Evolutionary conservation across 1,140 invertebrate genomes (phyloP).

Genomic region (Thaumetopoea pityocampa): DNA sequence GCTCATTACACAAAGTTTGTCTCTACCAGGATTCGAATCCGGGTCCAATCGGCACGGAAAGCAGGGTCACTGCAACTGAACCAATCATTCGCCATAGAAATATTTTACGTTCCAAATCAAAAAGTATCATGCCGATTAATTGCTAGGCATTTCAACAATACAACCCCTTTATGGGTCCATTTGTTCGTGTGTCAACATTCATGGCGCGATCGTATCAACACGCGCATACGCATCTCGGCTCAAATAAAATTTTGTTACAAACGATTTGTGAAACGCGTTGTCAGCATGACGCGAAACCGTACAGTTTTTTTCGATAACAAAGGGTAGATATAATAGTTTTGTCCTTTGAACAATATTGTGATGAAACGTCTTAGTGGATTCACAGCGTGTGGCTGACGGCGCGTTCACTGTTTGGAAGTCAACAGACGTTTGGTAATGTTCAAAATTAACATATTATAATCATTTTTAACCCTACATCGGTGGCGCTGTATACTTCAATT

Average conservation of each 20-base stretch:
- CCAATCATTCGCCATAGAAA: no score
- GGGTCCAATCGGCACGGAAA: no score
- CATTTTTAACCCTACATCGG: slow-evolving; percentile 52
- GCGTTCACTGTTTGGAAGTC: slow-evolving; percentile 60
- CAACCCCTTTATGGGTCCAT: slow-evolving; percentile 45
- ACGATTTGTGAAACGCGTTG: slow-evolving; percentile 66
- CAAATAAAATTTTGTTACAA: slow-evolving; percentile 65
- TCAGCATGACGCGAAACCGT: slow-evolving; percentile 64
- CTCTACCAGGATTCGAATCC: no score
- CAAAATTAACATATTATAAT: slow-evolving; percentile 61
- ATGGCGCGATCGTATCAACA: slow-evolving; percentile 60
- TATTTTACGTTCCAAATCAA: no score
- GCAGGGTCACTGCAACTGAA: no score
- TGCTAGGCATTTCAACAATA: slow-evolving; percentile 42
- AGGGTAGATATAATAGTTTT: slow-evolving; percentile 47
- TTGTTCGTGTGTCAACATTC: slow-evolving; percentile 54
- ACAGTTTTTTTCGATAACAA: slow-evolving; percentile 46
- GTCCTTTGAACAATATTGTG: slow-evolving; percentile 52
- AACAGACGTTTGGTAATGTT: slow-evolving; percentile 44
- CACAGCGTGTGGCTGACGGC: slow-evolving; percentile 53
- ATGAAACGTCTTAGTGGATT: slow-evolving; percentile 57
- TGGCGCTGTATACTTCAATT: no score
- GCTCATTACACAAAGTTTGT: no score
- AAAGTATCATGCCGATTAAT: slow-evolving; percentile 55
- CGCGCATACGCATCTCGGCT: slow-evolving; percentile 34